Percentiles rank a stretch among this genome's conserved stretches.
phyloP scores from a whole-genome alignment of 2,888 invertebrate genomes.

The Sarcophaga carnaria region DNA sequence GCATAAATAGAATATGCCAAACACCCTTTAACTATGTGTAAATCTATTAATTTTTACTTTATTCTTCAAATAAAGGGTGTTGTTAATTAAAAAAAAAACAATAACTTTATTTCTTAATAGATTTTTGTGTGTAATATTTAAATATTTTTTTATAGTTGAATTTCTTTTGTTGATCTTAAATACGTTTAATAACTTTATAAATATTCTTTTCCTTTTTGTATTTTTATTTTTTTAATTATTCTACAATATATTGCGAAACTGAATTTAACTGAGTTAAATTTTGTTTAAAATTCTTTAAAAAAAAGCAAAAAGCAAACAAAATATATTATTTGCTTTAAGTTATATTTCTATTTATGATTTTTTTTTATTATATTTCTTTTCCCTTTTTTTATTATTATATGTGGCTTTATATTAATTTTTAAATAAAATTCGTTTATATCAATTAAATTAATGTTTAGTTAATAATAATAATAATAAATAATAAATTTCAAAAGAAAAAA shows the following conservation, averaged over 20 bases:
- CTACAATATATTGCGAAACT: constrained; percentile 35
- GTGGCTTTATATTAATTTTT: constrained; percentile 65
- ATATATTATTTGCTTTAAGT: constrained; percentile 52
- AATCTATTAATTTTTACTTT: background rate
- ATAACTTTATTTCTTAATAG: background rate
- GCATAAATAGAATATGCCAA: too few relatives aligned
- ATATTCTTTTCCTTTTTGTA: constrained; percentile 38
- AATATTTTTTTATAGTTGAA: constrained; percentile 62
- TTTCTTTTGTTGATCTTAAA: constrained; percentile 58
- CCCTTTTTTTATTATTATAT: constrained; percentile 52
- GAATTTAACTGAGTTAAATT: constrained; percentile 52
- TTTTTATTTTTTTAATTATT: constrained; percentile 25
- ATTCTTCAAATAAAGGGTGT: background rate
- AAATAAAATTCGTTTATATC: constrained; percentile 55
- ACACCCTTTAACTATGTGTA: too few relatives aligned
- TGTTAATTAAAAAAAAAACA: background rate
- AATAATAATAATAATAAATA: constrained; percentile 43
- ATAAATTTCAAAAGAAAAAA: constrained; percentile 50
- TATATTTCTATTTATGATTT: constrained; percentile 59
- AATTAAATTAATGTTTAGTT: constrained; percentile 66
- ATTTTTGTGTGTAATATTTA: constrained; percentile 43
- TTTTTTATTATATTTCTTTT: constrained; percentile 38
- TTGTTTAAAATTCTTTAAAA: constrained; percentile 2
- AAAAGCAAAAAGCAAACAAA: constrained; percentile 8
- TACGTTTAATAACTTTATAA: constrained; percentile 23